phyloP scores from a whole-genome alignment of 2,797 vertebrate species.

The Manis crassicaudata region DNA sequence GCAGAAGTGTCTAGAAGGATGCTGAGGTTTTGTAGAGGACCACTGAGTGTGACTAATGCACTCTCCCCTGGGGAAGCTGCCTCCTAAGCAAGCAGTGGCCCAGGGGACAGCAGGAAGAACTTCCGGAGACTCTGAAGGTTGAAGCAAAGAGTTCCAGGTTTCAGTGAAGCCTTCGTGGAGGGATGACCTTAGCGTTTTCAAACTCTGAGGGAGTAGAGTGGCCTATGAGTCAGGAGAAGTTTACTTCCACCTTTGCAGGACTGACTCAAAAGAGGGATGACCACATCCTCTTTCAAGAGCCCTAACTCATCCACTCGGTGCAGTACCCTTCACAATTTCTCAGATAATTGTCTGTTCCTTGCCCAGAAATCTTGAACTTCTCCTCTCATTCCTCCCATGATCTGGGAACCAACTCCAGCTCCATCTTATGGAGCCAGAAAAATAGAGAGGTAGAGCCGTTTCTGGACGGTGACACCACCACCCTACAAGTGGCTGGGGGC shows the following conservation, averaged over 20 bases:
- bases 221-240: neutral
- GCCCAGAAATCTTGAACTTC: constrained; percentile 39
- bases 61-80: neutral
- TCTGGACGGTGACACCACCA: neutral
- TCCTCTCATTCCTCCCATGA: neutral
- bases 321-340: neutral
- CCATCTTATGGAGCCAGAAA: neutral
- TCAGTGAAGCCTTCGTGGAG: neutral
- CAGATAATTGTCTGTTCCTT: constrained; percentile 33
- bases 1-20: neutral
- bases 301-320: neutral
- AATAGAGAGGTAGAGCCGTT: neutral
- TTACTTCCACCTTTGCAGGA: neutral
- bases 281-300: neutral
- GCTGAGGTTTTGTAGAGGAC: neutral
- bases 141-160: neutral
- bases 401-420: constrained; percentile 27
- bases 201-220: neutral
- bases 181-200: neutral
- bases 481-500: neutral
- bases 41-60: too few species aligned
- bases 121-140: neutral
- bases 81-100: neutral
- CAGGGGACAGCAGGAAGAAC: neutral
- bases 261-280: neutral